phyloP scores from a whole-genome alignment of 1,140 invertebrate species.

The Eufriesea mexicana region DNA sequence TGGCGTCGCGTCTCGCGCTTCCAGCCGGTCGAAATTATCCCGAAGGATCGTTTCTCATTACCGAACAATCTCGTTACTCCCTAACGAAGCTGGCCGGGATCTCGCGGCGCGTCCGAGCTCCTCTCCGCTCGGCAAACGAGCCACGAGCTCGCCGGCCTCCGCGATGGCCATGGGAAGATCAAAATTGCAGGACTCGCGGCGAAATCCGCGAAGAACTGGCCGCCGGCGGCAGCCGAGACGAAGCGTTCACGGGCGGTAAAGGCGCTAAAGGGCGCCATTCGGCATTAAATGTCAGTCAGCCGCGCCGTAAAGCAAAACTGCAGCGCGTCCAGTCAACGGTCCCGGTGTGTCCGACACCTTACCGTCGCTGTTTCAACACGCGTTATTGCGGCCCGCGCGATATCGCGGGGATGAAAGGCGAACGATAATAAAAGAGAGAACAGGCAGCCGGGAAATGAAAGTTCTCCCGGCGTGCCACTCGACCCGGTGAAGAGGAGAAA shows the following conservation, averaged over 20 bases:
- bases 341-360: conserved; percentile 62
- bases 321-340: conserved; percentile 71
- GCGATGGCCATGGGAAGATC: no score
- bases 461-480: background rate
- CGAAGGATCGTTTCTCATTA: no score
- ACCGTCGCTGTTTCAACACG: conserved; percentile 58
- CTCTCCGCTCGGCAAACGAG: no score
- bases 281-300: conserved; percentile 77
- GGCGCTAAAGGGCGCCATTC: conserved; percentile 71
- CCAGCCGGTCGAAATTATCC: no score
- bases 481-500: background rate
- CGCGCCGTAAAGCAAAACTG: conserved; percentile 77
- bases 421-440: conserved; percentile 16
- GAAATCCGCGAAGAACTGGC: conserved; percentile 59
- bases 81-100: no score
- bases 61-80: no score
- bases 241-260: conserved; percentile 61
- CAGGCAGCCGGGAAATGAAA: conserved; percentile 22
- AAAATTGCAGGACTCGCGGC: conserved; percentile 33
- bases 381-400: conserved; percentile 67
- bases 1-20: no score
- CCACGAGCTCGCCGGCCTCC: no score
- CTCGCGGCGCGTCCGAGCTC: no score
- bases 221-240: conserved; percentile 17
- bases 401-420: conserved; percentile 61